Conservation (phyloP, 2,888 invertebrate species). For the Leptarthrus brevirostris region DNA sequence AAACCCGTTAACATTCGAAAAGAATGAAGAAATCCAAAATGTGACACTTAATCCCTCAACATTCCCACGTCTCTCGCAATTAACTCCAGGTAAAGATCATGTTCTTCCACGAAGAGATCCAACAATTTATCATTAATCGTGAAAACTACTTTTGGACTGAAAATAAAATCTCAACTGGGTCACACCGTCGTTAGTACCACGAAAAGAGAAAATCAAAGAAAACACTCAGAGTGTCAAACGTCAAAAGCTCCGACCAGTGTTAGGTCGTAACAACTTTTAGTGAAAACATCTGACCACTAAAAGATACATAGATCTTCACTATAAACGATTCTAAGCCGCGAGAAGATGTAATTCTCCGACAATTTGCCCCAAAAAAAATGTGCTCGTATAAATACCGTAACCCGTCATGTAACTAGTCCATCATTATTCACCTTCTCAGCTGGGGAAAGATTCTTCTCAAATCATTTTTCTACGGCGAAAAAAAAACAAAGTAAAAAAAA, state of each 20-base stretch:
- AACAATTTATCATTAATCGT: constrained; percentile 10
- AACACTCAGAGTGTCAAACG: constrained; percentile 17
- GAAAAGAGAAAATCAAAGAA: too few species aligned
- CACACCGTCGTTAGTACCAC: neutral
- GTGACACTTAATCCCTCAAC: neutral
- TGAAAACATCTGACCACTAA: neutral
- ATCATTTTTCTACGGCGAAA: neutral
- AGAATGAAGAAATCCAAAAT: neutral
- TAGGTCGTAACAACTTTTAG: constrained; percentile 7
- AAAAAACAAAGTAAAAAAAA: neutral
- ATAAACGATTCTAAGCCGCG: too few species aligned
- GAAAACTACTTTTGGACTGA: neutral
- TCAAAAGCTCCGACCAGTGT: constrained; percentile 14
- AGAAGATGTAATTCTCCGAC: too few species aligned
- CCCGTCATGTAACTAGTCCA: constrained; percentile 13
- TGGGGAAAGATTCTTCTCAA: neutral
- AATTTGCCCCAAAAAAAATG: too few species aligned
- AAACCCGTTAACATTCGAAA: neutral
- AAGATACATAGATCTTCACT: neutral
- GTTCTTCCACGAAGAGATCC: neutral
- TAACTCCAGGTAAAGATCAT: constrained; percentile 1
- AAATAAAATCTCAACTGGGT: constrained; percentile 28
- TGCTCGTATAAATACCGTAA: neutral
- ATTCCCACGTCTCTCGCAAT: constrained; percentile 23
- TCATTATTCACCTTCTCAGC: constrained; percentile 19